A percentile compares a stretch with the other conserved stretches of the same genome.
phyloP scores from a whole-genome alignment of 2,888 invertebrate species.

The Diadromus collaris region DNA sequence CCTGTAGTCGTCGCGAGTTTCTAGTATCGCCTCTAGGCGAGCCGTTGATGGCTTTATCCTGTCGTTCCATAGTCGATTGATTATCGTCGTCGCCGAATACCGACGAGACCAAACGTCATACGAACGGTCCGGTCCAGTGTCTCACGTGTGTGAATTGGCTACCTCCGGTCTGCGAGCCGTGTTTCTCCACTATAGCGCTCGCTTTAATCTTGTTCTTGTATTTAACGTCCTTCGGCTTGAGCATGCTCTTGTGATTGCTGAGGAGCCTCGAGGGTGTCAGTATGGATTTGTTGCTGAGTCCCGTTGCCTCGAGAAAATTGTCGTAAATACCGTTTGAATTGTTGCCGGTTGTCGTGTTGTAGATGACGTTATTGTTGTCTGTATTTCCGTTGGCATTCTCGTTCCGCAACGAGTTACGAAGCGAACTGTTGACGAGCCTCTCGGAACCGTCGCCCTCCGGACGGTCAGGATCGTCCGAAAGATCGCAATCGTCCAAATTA shows the following conservation, averaged over 20 bases:
- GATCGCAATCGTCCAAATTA: constrained; percentile 88
- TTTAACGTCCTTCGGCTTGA: constrained; percentile 90
- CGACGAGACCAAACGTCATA: constrained; percentile 73
- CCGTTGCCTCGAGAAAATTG: constrained; percentile 89
- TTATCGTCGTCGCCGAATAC: constrained; percentile 55
- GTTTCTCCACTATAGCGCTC: constrained; percentile 81
- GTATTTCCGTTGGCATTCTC: constrained; percentile 77
- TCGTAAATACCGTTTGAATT: constrained; percentile 83
- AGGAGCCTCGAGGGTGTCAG: constrained; percentile 85
- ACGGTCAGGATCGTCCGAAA: constrained; percentile 78
- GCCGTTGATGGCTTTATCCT: constrained; percentile 22
- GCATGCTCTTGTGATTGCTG: constrained; percentile 88
- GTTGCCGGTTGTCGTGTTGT: constrained; percentile 76
- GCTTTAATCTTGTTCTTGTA: constrained; percentile 86
- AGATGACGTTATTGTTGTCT: constrained; percentile 74
- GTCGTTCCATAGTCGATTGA: constrained; percentile 15
- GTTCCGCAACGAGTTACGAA: constrained; percentile 80
- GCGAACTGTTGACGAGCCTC: constrained; percentile 64
- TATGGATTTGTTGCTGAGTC: constrained; percentile 90
- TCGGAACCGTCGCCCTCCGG: constrained; percentile 77
- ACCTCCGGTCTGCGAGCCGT: constrained; percentile 74
- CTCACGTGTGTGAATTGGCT: constrained; percentile 74
- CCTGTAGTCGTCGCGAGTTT: constrained; percentile 13
- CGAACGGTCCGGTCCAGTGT: constrained; percentile 81
- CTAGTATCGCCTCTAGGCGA: constrained; percentile 48